Evolutionary conservation across 2,888 invertebrate species (phyloP).

Genomic region (Apoda limacodes): DNA sequence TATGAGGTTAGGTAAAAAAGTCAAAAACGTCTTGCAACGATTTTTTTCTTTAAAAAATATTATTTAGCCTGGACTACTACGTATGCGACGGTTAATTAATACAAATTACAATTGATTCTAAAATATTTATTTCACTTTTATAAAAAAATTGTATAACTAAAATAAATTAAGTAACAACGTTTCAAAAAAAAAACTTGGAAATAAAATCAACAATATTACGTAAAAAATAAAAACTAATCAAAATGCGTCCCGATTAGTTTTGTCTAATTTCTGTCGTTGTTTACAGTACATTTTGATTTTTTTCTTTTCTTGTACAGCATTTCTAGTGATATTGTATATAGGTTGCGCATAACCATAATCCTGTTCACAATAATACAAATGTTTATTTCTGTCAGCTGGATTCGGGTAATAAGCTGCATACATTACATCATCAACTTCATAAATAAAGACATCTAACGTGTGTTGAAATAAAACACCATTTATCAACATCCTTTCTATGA

Average conservation of each 20-base stretch:
- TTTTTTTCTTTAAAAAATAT: too few relatives aligned
- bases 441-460: slow-evolving; percentile 45
- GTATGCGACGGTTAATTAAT: too few relatives aligned
- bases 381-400: slow-evolving; percentile 59
- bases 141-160: background rate
- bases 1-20: too few relatives aligned
- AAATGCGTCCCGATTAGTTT: slow-evolving; percentile 33
- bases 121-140: too few relatives aligned
- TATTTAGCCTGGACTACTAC: too few relatives aligned
- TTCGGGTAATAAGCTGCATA: slow-evolving; percentile 51
- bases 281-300: slow-evolving; percentile 42
- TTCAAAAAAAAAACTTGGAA: background rate
- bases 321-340: slow-evolving; percentile 46
- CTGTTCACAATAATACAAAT: slow-evolving; percentile 65
- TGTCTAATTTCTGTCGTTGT: slow-evolving; percentile 41
- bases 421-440: slow-evolving; percentile 39
- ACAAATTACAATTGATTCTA: too few relatives aligned
- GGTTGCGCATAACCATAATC: slow-evolving; percentile 53
- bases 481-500: slow-evolving; percentile 46
- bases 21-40: too few relatives aligned
- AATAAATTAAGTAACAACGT: background rate
- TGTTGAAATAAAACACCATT: slow-evolving; percentile 46
- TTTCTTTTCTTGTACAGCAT: slow-evolving; percentile 30
- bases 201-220: slow-evolving; percentile 7
- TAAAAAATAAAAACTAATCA: too few relatives aligned